Conservation (phyloP, 1,140 invertebrate genomes). For the Drosophila watanabei region DNA sequence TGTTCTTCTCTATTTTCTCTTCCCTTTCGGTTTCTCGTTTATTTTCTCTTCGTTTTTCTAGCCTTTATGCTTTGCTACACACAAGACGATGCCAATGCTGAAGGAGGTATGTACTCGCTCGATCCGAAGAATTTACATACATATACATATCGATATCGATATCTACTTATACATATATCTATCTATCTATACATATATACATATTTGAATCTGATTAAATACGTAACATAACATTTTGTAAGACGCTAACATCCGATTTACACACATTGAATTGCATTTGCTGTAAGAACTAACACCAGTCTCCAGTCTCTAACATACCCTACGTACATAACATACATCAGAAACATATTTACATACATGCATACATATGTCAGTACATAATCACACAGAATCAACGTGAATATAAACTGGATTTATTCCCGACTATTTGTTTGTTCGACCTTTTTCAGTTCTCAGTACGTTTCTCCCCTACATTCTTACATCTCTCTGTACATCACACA, state of each 20-base stretch:
- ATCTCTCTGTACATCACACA: constrained; percentile 33
- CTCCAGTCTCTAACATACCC: constrained; percentile 16
- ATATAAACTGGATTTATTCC: constrained; percentile 11
- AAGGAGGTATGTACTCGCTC: constrained; percentile 92
- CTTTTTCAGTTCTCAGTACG: neutral
- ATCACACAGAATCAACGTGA: constrained; percentile 26
- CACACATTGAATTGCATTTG: constrained; percentile 35
- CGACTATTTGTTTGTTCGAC: constrained; percentile 15
- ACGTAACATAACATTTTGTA: constrained; percentile 36
- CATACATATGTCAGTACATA: constrained; percentile 33
- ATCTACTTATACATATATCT: constrained; percentile 33
- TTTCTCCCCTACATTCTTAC: constrained; percentile 5
- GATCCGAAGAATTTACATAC: constrained; percentile 51
- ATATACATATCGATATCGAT: constrained; percentile 43
- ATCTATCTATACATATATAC: constrained; percentile 9
- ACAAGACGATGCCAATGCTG: constrained; percentile 94
- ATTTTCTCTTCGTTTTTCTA: constrained; percentile 86
- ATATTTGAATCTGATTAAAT: constrained; percentile 38
- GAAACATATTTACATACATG: constrained; percentile 38
- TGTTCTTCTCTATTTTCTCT: constrained; percentile 72
- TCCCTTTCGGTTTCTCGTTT: constrained; percentile 67
- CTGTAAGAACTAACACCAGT: constrained; percentile 28
- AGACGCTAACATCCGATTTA: constrained; percentile 32
- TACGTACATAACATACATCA: constrained; percentile 16
- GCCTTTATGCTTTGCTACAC: constrained; percentile 97